Percentiles rank a stretch among this genome's conserved stretches.
phyloP scores from a whole-genome alignment of 2,797 vertebrate species.

The Tiaroga cobitis region DNA sequence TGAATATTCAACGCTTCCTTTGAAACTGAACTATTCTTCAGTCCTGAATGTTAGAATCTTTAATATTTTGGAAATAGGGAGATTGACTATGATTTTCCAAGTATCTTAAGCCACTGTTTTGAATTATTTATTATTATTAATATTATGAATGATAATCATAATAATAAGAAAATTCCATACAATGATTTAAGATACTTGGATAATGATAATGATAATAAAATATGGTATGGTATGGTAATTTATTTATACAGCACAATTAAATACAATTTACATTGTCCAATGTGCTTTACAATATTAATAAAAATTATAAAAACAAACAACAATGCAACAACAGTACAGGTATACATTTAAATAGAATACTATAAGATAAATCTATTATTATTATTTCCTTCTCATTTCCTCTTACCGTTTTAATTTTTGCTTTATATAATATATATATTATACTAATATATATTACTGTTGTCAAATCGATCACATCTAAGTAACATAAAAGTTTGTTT shows the following conservation, averaged over 20 bases:
- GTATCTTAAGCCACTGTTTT: background rate
- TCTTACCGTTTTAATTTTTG: background rate
- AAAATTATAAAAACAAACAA: no score
- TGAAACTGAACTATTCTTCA: background rate
- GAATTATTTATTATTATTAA: background rate
- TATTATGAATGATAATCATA: background rate
- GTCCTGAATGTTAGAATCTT: background rate
- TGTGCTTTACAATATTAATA: no score
- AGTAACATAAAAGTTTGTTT: no score
- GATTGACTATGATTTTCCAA: background rate
- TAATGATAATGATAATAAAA: background rate
- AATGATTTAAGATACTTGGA: background rate
- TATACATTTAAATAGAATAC: no score
- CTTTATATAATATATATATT: no score
- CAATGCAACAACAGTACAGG: no score
- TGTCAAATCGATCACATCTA: no score
- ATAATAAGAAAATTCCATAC: background rate
- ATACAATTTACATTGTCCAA: no score
- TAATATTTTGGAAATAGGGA: background rate
- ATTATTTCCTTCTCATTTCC: background rate
- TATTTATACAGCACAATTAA: no score
- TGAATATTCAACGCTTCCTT: slow-evolving; percentile 15
- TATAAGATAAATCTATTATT: background rate
- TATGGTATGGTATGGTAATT: no score
- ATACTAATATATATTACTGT: no score